phyloP scores from a whole-genome alignment of 2,797 vertebrate genomes.

The Chromobotia macracanthus region DNA sequence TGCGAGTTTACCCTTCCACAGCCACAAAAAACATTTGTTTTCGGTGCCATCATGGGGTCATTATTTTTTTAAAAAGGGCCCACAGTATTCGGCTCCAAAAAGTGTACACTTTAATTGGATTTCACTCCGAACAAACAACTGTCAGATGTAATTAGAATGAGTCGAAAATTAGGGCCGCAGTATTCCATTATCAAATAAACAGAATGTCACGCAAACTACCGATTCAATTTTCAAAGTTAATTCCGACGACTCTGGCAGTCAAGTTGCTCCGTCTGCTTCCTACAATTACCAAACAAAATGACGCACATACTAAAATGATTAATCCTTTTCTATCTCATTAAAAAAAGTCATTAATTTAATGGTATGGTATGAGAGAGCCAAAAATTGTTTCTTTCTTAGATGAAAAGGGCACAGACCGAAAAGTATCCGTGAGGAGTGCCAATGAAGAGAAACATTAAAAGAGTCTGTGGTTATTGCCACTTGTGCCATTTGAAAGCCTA shows the following conservation, averaged over 20 bases:
- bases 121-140: slow-evolving; percentile 99
- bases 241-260: slow-evolving; percentile 85
- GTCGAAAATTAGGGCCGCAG: slow-evolving; percentile 90
- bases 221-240: slow-evolving; percentile 88
- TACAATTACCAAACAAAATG: slow-evolving; percentile 66
- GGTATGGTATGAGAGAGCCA: slow-evolving; percentile 34
- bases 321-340: slow-evolving; percentile 85
- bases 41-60: slow-evolving; percentile 77
- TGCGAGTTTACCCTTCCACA: slow-evolving; percentile 79
- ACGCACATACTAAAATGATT: slow-evolving; percentile 67
- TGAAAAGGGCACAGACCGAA: slow-evolving; percentile 55
- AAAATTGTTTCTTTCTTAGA: slow-evolving; percentile 51
- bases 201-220: slow-evolving; percentile 92
- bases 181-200: slow-evolving; percentile 99
- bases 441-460: slow-evolving; percentile 57
- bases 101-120: slow-evolving; percentile 92
- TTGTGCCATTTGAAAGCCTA: slow-evolving; percentile 53
- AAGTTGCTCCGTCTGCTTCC: slow-evolving; percentile 69
- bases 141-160: slow-evolving; percentile 95
- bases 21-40: slow-evolving; percentile 76
- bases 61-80: slow-evolving; percentile 82
- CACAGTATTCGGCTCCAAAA: slow-evolving; percentile 71
- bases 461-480: slow-evolving; percentile 46
- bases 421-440: slow-evolving; percentile 40
- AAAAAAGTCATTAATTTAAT: slow-evolving; percentile 58